A percentile compares a stretch with the other conserved stretches of the same genome.
phyloP scores from a whole-genome alignment of 2,797 vertebrate species.

The Smutsia gigantea region DNA sequence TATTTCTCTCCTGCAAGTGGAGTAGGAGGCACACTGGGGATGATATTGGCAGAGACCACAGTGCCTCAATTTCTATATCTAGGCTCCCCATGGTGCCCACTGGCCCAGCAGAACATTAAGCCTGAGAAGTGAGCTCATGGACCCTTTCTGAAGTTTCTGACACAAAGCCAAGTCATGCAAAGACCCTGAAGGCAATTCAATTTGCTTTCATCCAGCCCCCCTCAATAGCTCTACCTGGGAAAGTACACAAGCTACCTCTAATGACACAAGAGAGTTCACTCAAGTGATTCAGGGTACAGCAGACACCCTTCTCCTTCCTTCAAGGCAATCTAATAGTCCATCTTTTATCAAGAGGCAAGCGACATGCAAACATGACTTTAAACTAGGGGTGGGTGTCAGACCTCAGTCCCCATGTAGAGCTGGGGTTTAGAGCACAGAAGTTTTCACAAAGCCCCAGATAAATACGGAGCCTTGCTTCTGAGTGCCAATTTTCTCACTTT shows the following conservation, averaged over 20 bases:
- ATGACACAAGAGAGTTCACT: neutral
- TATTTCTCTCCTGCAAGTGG: constrained; percentile 63
- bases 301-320: neutral
- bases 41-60: neutral
- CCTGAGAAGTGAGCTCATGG: constrained; percentile 5
- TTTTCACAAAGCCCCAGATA: neutral
- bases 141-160: constrained; percentile 55
- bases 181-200: constrained; percentile 43
- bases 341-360: neutral
- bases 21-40: neutral
- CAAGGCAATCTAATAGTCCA: neutral
- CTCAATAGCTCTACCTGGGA: neutral
- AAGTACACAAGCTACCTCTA: neutral
- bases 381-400: neutral
- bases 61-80: neutral
- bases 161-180: constrained; percentile 49
- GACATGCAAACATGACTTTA: neutral
- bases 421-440: neutral
- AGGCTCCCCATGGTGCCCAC: neutral
- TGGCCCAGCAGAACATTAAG: constrained; percentile 16
- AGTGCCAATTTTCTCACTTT: neutral
- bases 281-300: neutral
- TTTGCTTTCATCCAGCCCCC: neutral
- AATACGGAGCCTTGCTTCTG: neutral
- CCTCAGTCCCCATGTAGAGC: neutral